Evolutionary conservation across 1,140 invertebrate genomes (phyloP), one percentile per base, ranked within the genome.

Genomic region (Drosophila cardini): DNA sequence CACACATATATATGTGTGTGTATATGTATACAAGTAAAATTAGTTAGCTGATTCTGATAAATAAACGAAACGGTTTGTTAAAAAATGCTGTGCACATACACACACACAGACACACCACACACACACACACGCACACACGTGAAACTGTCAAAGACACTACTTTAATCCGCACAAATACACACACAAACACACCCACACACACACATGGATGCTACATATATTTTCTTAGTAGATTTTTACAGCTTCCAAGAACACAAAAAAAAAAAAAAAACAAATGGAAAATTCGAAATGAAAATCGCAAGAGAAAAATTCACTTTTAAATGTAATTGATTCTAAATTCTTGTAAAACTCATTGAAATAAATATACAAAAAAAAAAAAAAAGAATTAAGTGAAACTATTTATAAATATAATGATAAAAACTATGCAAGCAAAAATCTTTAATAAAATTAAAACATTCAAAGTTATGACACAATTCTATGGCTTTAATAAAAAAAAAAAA

Each of bases 211-310:
- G 63, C 42, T 57, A 80, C 62, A 83, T 77, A 80, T 87, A 89
- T 87, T 83, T 87, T 87, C 84, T 77, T 83, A 87, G 83, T 83
- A 83, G 84, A 89, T 87, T 89, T 86, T 89, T 89, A 89, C 84
- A 77, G 70, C 72, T 87, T 89, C 79, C 72, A 82, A 46, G 61
- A 68, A 65, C 69, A 48, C 50, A 16, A 52, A 42, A 38, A 55
- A 45, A 32, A 58, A 68, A n/a, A 7, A 38, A 58, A 67, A 16
- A 9, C 42, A 60, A 61, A 72, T 26, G 13, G 26, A 62, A 63
- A 55, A 43, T 36, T 57, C 32, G 43, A 32, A 9, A 64, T 42
- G 56, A 53, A 60, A 60, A 62, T 9, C 58, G 63, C n/a, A 13
- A 34, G 50, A 42, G 61, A 52, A 53, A 43, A 69, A 73, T 30